These are phyloP conservation scores for Odontesthes bonariensis DNA, from an alignment of 2,113 vertebrate species.

Conservation along the genomic window DNA sequence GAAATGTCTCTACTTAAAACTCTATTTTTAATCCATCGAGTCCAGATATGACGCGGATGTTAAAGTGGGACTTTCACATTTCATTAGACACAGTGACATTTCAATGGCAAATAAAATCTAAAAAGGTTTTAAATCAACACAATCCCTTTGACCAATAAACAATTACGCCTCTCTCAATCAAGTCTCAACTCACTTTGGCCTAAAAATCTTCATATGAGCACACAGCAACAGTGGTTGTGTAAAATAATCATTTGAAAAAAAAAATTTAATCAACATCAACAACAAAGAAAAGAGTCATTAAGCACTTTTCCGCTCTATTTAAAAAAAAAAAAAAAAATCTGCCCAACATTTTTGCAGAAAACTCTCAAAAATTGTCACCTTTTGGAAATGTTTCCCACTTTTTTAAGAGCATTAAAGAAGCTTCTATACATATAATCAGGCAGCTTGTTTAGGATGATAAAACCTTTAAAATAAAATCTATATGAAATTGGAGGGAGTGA, in stretches of 20 bases:
- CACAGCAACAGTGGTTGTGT: slow-evolving; percentile 71
- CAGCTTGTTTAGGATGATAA: slow-evolving; percentile 39
- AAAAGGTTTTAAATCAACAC: slow-evolving; percentile 63
- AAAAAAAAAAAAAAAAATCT: slow-evolving; percentile 44
- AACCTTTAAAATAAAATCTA: slow-evolving; percentile 71
- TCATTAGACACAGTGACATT: slow-evolving; percentile 68
- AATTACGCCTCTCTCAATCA: slow-evolving; percentile 60
- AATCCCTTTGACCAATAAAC: slow-evolving; percentile 61
- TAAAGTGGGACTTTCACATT: slow-evolving; percentile 60
- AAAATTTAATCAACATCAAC: slow-evolving; percentile 30
- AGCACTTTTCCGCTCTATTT: slow-evolving; percentile 37
- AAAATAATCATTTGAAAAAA: slow-evolving; percentile 51
- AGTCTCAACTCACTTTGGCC: slow-evolving; percentile 68
- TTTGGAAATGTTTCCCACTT: slow-evolving; percentile 17
- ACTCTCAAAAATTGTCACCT: slow-evolving; percentile 27
- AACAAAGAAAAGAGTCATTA: slow-evolving; percentile 43
- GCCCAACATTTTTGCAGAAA: slow-evolving; percentile 45
- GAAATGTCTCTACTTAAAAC: too few relatives aligned
- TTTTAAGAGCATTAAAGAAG: slow-evolving; percentile 37
- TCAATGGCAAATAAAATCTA: slow-evolving; percentile 76
- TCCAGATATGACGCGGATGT: slow-evolving; percentile 56
- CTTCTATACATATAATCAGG: slow-evolving; percentile 32
- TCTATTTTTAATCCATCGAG: background rate
- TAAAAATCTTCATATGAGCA: slow-evolving; percentile 66
- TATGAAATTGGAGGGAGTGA: slow-evolving; percentile 90